Conservation (phyloP, 2,113 vertebrate species). For the Lophotis ruficrista region DNA sequence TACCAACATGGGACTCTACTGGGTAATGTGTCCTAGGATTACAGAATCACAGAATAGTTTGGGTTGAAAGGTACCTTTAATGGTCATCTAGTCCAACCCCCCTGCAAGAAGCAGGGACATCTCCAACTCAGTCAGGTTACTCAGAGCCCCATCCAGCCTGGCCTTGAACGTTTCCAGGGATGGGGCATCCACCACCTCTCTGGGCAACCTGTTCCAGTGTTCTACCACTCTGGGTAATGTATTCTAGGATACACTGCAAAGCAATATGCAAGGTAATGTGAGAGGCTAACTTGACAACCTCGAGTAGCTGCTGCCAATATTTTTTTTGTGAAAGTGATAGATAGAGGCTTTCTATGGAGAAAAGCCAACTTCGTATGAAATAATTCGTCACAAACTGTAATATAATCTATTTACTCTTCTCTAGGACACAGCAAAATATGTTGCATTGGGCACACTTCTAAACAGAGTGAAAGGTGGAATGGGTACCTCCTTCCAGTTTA, state of each 20-base stretch:
- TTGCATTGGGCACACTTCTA: not conserved
- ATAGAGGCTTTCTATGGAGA: not conserved
- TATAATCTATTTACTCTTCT: not conserved
- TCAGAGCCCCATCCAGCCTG: too few relatives aligned
- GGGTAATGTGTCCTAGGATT: not conserved
- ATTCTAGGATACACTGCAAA: not conserved
- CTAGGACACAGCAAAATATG: not conserved
- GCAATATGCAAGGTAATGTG: fast-evolving
- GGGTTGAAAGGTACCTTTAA: too few relatives aligned
- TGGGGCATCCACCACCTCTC: too few relatives aligned
- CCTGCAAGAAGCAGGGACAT: too few relatives aligned
- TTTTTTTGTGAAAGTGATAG: not conserved
- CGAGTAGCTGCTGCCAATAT: not conserved
- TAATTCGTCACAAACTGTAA: not conserved
- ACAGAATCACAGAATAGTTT: too few relatives aligned
- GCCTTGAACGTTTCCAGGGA: too few relatives aligned
- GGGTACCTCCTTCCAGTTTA: not conserved
- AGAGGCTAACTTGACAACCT: not conserved
- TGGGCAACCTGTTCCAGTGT: too few relatives aligned
- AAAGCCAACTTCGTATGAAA: not conserved
- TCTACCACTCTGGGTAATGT: not conserved
- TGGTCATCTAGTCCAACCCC: too few relatives aligned
- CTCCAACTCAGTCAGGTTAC: too few relatives aligned
- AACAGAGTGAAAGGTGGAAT: not conserved
- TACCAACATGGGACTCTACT: not conserved